Conservation (phyloP, 2,113 vertebrate species). For the Clinocottus analis region DNA sequence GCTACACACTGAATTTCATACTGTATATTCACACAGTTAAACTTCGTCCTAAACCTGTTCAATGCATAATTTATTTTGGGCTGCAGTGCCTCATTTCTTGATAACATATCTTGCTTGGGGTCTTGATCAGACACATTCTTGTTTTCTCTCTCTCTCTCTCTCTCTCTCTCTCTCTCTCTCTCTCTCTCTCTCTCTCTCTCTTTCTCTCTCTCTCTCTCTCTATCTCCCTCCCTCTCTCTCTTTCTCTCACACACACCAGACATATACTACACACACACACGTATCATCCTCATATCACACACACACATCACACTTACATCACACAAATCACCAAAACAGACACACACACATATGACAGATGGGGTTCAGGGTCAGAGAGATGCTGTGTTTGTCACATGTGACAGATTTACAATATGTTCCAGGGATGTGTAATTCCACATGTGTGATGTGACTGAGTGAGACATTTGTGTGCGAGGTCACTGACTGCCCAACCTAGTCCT, state of each 20-base stretch:
- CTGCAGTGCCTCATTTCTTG: slow-evolving; percentile 65
- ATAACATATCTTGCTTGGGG: slow-evolving; percentile 50
- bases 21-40: slow-evolving; percentile 42
- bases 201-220: no score
- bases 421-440: slow-evolving; percentile 55
- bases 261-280: slow-evolving; percentile 41
- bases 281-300: slow-evolving; percentile 18
- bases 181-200: no score
- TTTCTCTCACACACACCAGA: slow-evolving; percentile 23
- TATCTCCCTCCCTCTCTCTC: no score
- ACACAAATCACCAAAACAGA: slow-evolving; percentile 51
- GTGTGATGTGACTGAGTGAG: slow-evolving; percentile 36
- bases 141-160: no score
- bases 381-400: slow-evolving; percentile 54
- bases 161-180: no score
- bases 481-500: slow-evolving; percentile 30
- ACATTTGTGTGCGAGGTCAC: slow-evolving; percentile 45
- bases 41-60: slow-evolving; percentile 57
- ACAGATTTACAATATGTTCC: slow-evolving; percentile 70
- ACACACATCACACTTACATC: slow-evolving; percentile 26
- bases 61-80: slow-evolving; percentile 42
- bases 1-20: slow-evolving; percentile 39
- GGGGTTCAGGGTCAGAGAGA: slow-evolving; percentile 62
- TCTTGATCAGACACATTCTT: slow-evolving; percentile 63
- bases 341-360: slow-evolving; percentile 55